Conservation (phyloP, 2,888 invertebrate species). For the Trileptium ribeirensis region DNA sequence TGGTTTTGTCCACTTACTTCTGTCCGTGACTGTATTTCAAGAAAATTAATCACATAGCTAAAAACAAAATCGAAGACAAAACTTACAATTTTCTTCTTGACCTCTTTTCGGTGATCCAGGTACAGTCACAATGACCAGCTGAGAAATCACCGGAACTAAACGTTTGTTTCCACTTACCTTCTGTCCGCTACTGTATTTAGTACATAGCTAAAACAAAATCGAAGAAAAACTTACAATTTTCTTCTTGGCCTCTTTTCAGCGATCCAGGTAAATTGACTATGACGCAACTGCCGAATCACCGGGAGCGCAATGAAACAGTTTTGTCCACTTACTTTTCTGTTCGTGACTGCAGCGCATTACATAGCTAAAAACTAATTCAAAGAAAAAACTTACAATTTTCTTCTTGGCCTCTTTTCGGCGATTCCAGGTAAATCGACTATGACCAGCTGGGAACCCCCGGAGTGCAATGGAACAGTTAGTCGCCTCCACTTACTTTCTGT, state of each 20-base stretch:
- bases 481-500: constrained; percentile 96
- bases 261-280: constrained; percentile 97
- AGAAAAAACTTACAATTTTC: constrained; percentile 44
- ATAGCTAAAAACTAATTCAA: no score
- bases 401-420: constrained; percentile 62
- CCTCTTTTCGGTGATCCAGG: constrained; percentile 78
- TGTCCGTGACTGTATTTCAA: no score
- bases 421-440: constrained; percentile 94
- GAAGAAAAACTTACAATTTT: constrained; percentile 45
- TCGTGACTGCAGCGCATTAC: no score
- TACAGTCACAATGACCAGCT: constrained; percentile 94
- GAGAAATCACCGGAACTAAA: constrained; percentile 63
- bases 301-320: constrained; percentile 56
- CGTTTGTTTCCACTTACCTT: constrained; percentile 92
- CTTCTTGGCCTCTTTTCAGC: constrained; percentile 60
- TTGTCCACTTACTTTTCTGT: constrained; percentile 96
- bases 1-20: constrained; percentile 89
- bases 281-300: constrained; percentile 86
- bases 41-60: no score
- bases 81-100: constrained; percentile 47
- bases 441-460: constrained; percentile 80
- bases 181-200: no score
- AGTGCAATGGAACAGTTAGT: constrained; percentile 57
- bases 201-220: no score
- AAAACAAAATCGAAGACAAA: no score